Conservation (phyloP, 2,797 vertebrate species). For the Characodon lateralis region DNA sequence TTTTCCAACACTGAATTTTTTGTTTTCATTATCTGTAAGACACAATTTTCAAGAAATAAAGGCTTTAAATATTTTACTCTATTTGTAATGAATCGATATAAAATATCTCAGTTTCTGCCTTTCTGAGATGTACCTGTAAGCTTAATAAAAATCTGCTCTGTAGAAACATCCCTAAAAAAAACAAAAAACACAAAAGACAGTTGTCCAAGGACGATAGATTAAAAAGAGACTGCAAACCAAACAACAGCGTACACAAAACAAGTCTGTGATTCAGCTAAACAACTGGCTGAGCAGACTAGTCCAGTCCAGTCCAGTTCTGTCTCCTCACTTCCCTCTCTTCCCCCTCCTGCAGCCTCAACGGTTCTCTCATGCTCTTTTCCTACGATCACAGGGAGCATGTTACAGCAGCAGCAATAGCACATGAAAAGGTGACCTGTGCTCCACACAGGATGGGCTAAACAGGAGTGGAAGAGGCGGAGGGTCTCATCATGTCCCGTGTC, state of each 20-base stretch:
- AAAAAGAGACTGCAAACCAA: conserved; percentile 45
- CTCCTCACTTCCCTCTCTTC: conserved; percentile 54
- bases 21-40: too few relatives aligned
- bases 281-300: conserved; percentile 71
- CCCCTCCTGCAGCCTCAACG: conserved; percentile 55
- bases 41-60: too few relatives aligned
- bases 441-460: conserved; percentile 79
- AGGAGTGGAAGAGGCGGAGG: conserved; percentile 62
- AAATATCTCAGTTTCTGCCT: too few relatives aligned
- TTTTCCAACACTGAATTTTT: too few relatives aligned
- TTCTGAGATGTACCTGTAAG: too few relatives aligned
- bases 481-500: conserved; percentile 75
- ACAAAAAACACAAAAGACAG: not conserved
- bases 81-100: too few relatives aligned
- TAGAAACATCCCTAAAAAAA: not conserved
- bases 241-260: conserved; percentile 49
- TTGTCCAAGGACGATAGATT: conserved; percentile 29
- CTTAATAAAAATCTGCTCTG: not conserved
- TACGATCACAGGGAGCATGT: conserved; percentile 70
- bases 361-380: conserved; percentile 65
- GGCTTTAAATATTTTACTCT: too few relatives aligned
- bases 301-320: conserved; percentile 75
- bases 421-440: conserved; percentile 82
- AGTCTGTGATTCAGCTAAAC: conserved; percentile 67
- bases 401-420: conserved; percentile 75